These are phyloP conservation scores for Drosophila hamatofila DNA, from an alignment of 2,888 invertebrate genomes.

Conservation along the genomic window DNA sequence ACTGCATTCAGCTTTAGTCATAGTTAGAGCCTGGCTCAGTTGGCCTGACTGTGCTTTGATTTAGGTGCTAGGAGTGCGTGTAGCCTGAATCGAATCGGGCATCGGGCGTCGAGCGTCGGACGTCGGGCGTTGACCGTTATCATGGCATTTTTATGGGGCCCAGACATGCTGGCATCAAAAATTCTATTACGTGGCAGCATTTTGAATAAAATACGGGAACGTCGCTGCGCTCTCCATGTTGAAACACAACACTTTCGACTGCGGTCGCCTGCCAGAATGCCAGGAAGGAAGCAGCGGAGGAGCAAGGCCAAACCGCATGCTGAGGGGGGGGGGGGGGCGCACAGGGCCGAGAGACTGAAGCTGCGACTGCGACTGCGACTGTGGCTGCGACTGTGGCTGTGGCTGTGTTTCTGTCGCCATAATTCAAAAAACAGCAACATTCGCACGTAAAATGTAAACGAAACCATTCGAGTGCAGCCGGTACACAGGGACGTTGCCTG, in stretches of 20 bases:
- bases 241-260: conserved; percentile 79
- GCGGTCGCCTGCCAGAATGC: conserved; percentile 47
- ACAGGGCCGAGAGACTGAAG: conserved; percentile 22
- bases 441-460: conserved; percentile 81
- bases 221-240: conserved; percentile 45
- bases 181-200: conserved; percentile 80
- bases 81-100: conserved; percentile 37
- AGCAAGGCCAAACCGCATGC: conserved; percentile 43
- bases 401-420: conserved; percentile 78
- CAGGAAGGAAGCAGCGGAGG: conserved; percentile 61
- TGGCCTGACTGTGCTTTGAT: conserved; percentile 30
- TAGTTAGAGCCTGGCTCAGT: not conserved
- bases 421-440: conserved; percentile 82
- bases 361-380: conserved; percentile 38
- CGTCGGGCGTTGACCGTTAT: conserved; percentile 76
- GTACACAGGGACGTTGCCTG: conserved; percentile 22
- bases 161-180: conserved; percentile 80
- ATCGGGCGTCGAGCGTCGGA: conserved; percentile 13
- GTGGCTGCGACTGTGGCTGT: conserved; percentile 16
- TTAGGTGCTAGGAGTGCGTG: conserved; percentile 45
- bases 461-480: conserved; percentile 78
- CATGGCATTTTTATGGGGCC: conserved; percentile 76
- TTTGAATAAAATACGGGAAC: conserved; percentile 78
- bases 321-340: not conserved
- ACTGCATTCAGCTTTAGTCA: conserved; percentile 8